Evolutionary conservation across 2,888 invertebrate genomes (phyloP), one percentile per base, ranked within the genome.

Genomic region (Dasysyrphus albostriatus): DNA sequence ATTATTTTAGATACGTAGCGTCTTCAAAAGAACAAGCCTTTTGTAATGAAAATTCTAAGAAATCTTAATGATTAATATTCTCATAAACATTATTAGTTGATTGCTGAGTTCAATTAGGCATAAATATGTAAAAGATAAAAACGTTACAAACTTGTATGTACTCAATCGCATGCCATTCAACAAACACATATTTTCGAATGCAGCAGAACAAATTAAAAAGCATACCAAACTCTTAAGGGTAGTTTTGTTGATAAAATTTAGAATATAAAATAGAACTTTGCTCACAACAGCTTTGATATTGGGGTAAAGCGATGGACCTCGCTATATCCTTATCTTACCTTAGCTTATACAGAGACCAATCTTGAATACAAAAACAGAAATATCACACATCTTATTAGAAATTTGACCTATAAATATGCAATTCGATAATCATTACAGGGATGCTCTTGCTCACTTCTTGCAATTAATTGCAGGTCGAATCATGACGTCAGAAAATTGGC

Each of bases 401-500:
- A 72, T 79, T 79, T 83, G 87, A 83, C 87, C 87, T 75, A 87
- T 75, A 83, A 83, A 79, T 83, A 75, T 79, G 74, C 78, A 87
- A 75, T 70, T 54, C 56, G 37, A 84, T 73, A 81, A 83, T 78
- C 44, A 82, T 77, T 32, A 47, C 75, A 70, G 70, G 54, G 65
- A 87, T 67, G 79, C 75, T 49, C 65, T 78, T 34, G 79, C 75
- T 49, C 65, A 83, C 42, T 73, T 42, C 54, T 16, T 74, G 54
- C 61, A 61, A 69, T 61, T 79, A 69, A 67, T 56, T 70, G 67
- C 37, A 79, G 9, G 34, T 49, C 51, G 51, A 42, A 12, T 24
- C 19, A 51, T 78, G 72, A 83, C 83, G 72, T 77, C 65, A 82
- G 34, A 16, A 34, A 29, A n/a, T n/a, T 59, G 19, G 54, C 16